These are phyloP conservation scores for Pionites leucogaster DNA, from an alignment of 2,113 vertebrate species.

Conservation along the genomic window DNA sequence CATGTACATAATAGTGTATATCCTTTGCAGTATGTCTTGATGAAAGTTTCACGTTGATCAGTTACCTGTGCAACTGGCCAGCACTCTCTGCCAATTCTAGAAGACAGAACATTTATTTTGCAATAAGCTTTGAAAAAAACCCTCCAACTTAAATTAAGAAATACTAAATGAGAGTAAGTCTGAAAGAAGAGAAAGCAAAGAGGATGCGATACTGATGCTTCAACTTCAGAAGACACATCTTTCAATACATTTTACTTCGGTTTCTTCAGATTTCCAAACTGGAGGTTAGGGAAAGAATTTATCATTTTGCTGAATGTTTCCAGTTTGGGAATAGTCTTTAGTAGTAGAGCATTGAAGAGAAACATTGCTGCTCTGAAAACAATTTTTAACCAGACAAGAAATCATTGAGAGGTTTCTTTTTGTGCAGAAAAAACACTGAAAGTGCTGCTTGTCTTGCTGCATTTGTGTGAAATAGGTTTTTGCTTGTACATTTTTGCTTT, in stretches of 20 bases:
- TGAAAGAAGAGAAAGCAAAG: background rate
- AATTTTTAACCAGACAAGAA: background rate
- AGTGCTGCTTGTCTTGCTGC: background rate
- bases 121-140: background rate
- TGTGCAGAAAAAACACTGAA: background rate
- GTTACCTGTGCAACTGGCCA: conserved; percentile 14
- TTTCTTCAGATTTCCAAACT: background rate
- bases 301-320: background rate
- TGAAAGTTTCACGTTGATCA: conserved; percentile 23
- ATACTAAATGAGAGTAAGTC: background rate
- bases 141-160: background rate
- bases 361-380: background rate
- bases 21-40: background rate
- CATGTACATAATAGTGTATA: background rate
- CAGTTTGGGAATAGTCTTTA: background rate
- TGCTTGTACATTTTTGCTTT: background rate
- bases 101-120: conserved; percentile 13
- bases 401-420: background rate
- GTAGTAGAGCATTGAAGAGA: background rate
- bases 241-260: background rate
- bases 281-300: background rate
- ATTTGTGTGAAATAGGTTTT: background rate
- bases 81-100: background rate
- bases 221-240: background rate
- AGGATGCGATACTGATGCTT: background rate